Percentiles rank a stretch among this genome's conserved stretches.
Evolutionary conservation across 92 coral and sea anemone genomes (phyloP).

Genomic region (Phymanthus crucifer): DNA sequence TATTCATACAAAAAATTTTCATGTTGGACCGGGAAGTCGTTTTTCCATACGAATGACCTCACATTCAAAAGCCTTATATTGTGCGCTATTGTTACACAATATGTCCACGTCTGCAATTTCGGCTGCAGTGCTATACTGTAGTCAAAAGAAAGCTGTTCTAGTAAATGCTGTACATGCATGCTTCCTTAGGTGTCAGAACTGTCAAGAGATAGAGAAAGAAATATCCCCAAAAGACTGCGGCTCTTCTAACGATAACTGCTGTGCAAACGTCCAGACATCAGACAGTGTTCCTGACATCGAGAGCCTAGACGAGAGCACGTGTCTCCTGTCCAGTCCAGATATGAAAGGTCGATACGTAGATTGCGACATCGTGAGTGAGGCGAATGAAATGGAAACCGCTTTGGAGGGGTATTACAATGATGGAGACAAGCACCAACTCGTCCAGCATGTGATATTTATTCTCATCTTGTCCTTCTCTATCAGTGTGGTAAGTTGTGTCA

Average conservation of each 20-base stretch:
- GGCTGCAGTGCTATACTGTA: too few species aligned
- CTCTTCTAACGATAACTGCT: slow-evolving; percentile 8
- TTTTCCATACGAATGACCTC: too few species aligned
- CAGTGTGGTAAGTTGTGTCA: slow-evolving; percentile 68
- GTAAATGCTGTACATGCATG: background rate
- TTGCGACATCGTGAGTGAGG: background rate
- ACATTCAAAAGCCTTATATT: too few species aligned
- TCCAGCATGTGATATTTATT: slow-evolving; percentile 75
- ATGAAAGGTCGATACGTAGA: background rate
- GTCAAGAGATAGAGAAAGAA: slow-evolving; percentile 39
- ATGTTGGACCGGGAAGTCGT: too few species aligned
- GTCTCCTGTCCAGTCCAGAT: slow-evolving; percentile 21
- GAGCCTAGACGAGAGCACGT: slow-evolving; percentile 39
- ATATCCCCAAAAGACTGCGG: background rate
- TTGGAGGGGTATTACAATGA: slow-evolving; percentile 67
- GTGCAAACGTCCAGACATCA: slow-evolving; percentile 18
- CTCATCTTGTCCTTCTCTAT: slow-evolving; percentile 52
- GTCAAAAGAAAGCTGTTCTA: too few species aligned
- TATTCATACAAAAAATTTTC: too few species aligned
- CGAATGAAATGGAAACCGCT: slow-evolving; percentile 40
- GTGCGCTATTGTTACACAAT: too few species aligned
- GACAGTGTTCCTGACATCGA: slow-evolving; percentile 39
- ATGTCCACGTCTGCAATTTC: too few species aligned
- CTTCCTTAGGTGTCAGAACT: slow-evolving; percentile 40
- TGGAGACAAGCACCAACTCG: slow-evolving; percentile 85